Evolutionary conservation across 2,113 vertebrate genomes (phyloP), one percentile per base, ranked within the genome.

Genomic region (Mustela nigripes): DNA sequence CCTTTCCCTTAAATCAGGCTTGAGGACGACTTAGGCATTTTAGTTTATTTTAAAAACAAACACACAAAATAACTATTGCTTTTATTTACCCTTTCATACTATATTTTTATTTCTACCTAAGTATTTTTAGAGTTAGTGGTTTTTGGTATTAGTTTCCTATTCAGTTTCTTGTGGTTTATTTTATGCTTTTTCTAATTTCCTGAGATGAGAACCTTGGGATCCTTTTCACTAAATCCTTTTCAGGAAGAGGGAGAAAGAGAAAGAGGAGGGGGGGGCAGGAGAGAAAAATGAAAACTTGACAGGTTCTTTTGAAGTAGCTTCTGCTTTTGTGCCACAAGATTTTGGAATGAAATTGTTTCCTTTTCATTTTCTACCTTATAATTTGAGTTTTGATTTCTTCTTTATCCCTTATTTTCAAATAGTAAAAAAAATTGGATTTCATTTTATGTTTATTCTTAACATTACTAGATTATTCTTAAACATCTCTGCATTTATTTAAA

Each of bases 341-440:
- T 58, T 53, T 65, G 71, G 21, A 78, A 86, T 56, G 45, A 85
- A 93, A 60, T 42, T 71, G 33, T 63, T 84, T 93, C 31, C 19
- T 93, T 93, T 78, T 65, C 45, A 65, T 42, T 86, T 85, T 76
- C n/a, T 36, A 86, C 58, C 53, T 65, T 76, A 63, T 50, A 76
- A 62, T 84, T 93, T 86, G 58, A 92, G 22, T 92, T 78, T 91
- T 82, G 18, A 26, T 91, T 86, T 86, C 60, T 67, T 65, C 42
- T 63, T 65, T 28, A 65, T 86, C 71, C 45, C 33, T 82, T 79
- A 85, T 78, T 86, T 78, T 78, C 60, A 78, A 78, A 63, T 63
- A 78, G 45, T 53, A 50, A 74, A 85, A 63, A 74, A 22, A 85
- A 50, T 62, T 74, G 42, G 42, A 85, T 76, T 92, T 60, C 50